phyloP scores from a whole-genome alignment of 2,888 invertebrate species.

The Penaeus monodon region DNA sequence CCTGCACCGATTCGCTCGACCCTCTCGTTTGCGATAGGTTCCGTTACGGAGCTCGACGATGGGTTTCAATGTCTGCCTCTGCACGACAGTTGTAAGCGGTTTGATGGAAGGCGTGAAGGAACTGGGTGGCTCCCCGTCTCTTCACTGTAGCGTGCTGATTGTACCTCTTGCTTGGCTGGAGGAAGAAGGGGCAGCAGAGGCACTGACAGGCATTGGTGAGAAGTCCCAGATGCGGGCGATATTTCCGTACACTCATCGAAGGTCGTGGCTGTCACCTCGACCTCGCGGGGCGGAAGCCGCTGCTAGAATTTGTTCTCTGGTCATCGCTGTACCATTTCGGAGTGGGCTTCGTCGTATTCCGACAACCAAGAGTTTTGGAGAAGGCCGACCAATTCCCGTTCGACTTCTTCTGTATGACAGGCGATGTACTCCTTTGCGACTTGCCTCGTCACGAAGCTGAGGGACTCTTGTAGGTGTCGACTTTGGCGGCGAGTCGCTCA shows the following conservation, averaged over 20 bases:
- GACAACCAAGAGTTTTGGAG: background rate
- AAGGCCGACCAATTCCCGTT: background rate
- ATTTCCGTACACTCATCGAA: conserved; percentile 36
- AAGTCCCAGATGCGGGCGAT: conserved; percentile 18
- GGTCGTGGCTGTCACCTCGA: conserved; percentile 7
- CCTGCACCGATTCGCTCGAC: too few relatives aligned
- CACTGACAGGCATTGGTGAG: conserved; percentile 34
- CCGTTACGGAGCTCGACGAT: too few relatives aligned
- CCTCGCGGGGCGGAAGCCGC: conserved; percentile 11
- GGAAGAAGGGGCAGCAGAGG: conserved; percentile 29
- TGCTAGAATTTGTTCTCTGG: conserved; percentile 8
- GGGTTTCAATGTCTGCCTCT: too few relatives aligned
- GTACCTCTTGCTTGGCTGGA: background rate
- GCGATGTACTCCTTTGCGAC: background rate
- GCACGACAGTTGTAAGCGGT: background rate
- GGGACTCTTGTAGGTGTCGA: too few relatives aligned
- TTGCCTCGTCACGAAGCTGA: background rate
- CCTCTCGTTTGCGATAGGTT: too few relatives aligned
- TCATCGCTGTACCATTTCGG: conserved; percentile 18
- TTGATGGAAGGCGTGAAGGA: background rate
- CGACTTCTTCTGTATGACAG: background rate
- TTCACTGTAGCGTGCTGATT: conserved; percentile 27
- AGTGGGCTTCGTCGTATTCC: conserved; percentile 4
- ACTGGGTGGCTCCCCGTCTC: background rate
- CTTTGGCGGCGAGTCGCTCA: background rate